These are phyloP conservation scores for Eulemur mongoz DNA, from an alignment of 2,797 vertebrate genomes.

Conservation along the genomic window DNA sequence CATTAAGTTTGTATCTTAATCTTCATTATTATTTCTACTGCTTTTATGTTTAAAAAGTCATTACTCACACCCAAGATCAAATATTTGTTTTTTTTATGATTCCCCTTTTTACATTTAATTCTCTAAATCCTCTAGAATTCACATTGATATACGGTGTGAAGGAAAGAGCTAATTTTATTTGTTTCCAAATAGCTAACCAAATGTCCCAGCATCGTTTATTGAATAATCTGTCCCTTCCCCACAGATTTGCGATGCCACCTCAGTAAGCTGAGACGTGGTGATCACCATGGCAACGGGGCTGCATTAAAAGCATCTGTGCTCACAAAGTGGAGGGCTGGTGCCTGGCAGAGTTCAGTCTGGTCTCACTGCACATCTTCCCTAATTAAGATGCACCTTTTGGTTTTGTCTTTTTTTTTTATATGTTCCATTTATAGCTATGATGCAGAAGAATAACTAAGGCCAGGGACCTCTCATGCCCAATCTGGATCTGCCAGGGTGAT, in stretches of 20 bases:
- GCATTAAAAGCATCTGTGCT: neutral
- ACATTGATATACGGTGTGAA: slow-evolving; percentile 35
- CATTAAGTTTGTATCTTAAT: neutral
- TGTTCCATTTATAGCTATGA: neutral
- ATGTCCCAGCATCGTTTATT: slow-evolving; percentile 51
- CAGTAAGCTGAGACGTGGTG: neutral
- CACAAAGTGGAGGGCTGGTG: neutral
- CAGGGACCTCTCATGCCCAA: neutral
- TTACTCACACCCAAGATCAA: neutral
- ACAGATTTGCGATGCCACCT: slow-evolving; percentile 48
- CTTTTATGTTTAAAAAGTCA: slow-evolving; percentile 24
- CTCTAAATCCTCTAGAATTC: slow-evolving; percentile 26
- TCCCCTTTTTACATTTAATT: slow-evolving; percentile 13
- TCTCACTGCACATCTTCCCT: neutral
- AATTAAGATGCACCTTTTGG: slow-evolving; percentile 42
- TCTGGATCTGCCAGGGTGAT: neutral
- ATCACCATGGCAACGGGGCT: slow-evolving; percentile 54
- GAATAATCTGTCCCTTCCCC: slow-evolving; percentile 42
- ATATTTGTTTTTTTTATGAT: neutral
- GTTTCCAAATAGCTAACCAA: slow-evolving; percentile 62
- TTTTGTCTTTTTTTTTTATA: neutral
- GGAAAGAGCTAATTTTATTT: slow-evolving; percentile 65
- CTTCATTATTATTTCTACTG: neutral
- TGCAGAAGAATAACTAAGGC: neutral
- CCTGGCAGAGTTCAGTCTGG: slow-evolving; percentile 6